Evolutionary conservation across 2,888 invertebrate genomes (phyloP), one percentile per base, ranked within the genome.

Genomic region (Pseudoips prasinana): DNA sequence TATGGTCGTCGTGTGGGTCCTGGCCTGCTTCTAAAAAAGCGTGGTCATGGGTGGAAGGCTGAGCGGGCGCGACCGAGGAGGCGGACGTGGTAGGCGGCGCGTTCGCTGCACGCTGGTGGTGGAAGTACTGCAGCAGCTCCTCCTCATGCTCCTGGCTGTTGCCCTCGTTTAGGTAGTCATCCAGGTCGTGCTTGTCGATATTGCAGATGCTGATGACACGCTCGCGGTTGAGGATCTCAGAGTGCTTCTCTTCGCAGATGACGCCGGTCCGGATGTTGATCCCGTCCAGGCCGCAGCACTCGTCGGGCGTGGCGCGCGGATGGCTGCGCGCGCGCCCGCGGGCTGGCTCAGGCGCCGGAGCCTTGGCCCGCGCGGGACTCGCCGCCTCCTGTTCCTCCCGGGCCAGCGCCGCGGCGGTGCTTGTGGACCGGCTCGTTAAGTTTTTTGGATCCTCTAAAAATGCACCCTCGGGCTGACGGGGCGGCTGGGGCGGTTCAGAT

Each of bases 61-160:
- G 53, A 24, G 48, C 41, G 18, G 52, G 58, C 10, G 40, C 50
- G 29, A 45, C 39, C 14, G 58, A 54, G 29, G 51, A 33, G 20
- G 58, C 55, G 20, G 20, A 7, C 31, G 51, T 34, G 19, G 58
- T 53, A 7, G 20, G 4, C 29, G 46, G 40, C 14, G 58, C 56
- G 29, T 50, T 33, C 22, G 58, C 55, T 51, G 58, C n/a, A 80
- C 78, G 50, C 75, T 72, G 31, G 25, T 92, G 92, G 48, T 92
- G 93, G 78, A 95, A 95, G 83, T 95, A 96, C 81, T 95, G 94
- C 73, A 95, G 89, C 58, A 96, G 81, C 80, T 96, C 96, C 68
- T 95, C 95, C 67, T 95, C 95, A 74, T 96, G 95, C 66, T 94
- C 94, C 63, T 94, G 94, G 67, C 95, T 94, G 64, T 71, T 83